Evolutionary conservation across 2,797 vertebrate species (phyloP).

Genomic region (Lacerta agilis): DNA sequence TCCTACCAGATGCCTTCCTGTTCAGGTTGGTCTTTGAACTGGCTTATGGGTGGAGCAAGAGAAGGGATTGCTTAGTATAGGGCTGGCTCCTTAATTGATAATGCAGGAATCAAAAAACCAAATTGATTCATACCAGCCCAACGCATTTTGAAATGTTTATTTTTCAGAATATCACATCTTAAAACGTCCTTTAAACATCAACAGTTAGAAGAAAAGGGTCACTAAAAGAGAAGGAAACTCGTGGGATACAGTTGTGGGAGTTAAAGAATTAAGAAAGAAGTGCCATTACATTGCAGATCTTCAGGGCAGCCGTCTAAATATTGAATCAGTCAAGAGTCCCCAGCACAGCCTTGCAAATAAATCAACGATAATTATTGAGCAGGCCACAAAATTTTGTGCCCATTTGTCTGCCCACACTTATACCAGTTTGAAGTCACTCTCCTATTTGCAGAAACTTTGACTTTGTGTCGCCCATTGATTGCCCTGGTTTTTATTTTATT

Average conservation of each 20-base stretch:
- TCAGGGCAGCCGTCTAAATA: not conserved
- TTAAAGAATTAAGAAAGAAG: not conserved
- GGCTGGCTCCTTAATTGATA: not conserved
- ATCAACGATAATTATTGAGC: not conserved
- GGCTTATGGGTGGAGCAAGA: not conserved
- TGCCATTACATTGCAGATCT: not conserved
- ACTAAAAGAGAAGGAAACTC: not conserved
- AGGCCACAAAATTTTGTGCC: not conserved
- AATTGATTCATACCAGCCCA: no score
- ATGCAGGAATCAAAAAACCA: no score
- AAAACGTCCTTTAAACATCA: not conserved
- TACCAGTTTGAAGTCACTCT: not conserved
- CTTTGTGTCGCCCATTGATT: not conserved
- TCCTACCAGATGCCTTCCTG: constrained; percentile 86
- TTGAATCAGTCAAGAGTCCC: no score
- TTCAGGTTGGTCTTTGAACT: constrained; percentile 82
- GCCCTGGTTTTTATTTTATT: not conserved
- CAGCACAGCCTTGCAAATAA: not conserved
- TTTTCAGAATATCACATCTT: not conserved
- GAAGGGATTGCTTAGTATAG: not conserved
- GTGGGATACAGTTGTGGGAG: not conserved
- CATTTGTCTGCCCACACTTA: not conserved
- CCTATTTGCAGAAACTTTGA: not conserved
- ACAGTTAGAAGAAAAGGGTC: not conserved
- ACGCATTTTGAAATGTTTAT: not conserved